Base-by-base conservation (phyloP, 2,797 vertebrate genomes). In the Bovichtus diacanthus region DNA sequence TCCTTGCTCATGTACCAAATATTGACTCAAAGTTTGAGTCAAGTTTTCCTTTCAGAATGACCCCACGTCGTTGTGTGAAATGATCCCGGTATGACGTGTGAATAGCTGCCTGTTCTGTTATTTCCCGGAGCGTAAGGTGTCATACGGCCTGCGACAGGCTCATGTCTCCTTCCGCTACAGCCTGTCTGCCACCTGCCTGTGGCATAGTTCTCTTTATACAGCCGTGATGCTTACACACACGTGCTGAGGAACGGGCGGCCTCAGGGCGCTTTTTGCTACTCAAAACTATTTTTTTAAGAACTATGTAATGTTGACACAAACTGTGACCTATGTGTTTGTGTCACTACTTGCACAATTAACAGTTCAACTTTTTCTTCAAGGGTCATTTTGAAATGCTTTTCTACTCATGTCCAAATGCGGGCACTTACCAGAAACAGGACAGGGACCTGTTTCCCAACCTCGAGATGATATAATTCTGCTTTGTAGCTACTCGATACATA, bases 71-170 rank as follows among this genome's bases (percentile, higher is more conserved):
- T 36, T 11, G 8, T n/a, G 23, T 64, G 1, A 43, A 19, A 55
- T 46, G 1, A 36, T 2, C 4, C 36, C 15, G 4, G 6, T 21
- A 1, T 2, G 23, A 43, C 12, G 6, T 23, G 31, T 27, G 18
- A 5, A 10, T 9, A 23, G 50, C 61, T 70, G 41, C 31, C 13
- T 10, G 62, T 18, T 31, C 5, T 21, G 64, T 43, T 47, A 12
- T 55, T 56, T 19, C 9, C 56, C 46, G 27, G 67, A n/a, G 29
- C 47, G 69, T 13, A 41, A 86, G 88, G 86, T 89, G 86, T 84
- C 19, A 47, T 7, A 18, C 49, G 74, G 69, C 59, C 83, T 69
- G 46, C 49, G 51, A 4, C 59, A 36, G 70, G 46, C 51, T 66
- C 36, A 16, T 44, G 65, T 44, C 78, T 78, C 43, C 81, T 54